Evolutionary conservation across 2,113 vertebrate species (phyloP).

Genomic region (Phaetusa simplex): DNA sequence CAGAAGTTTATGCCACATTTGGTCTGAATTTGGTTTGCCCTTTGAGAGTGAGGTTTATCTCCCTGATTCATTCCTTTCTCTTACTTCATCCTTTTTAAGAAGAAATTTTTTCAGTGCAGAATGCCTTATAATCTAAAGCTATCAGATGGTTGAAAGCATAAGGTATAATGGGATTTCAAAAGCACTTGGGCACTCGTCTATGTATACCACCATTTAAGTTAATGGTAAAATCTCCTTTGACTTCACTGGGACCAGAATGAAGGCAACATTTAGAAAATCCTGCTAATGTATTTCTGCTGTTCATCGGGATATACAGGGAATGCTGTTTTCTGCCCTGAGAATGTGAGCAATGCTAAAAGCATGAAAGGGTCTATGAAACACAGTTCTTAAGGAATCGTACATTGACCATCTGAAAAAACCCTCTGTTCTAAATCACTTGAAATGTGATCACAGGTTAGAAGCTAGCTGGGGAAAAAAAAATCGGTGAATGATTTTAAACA

Average conservation of each 20-base stretch:
- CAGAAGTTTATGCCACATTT: background rate
- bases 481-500: background rate
- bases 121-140: background rate
- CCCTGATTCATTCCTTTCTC: background rate
- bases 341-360: background rate
- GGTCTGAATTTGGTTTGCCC: slow-evolving; percentile 3
- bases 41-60: background rate
- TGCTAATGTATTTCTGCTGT: background rate
- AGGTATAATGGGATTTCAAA: background rate
- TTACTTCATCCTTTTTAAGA: slow-evolving; percentile 21
- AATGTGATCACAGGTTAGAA: slow-evolving; percentile 13
- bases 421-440: background rate
- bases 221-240: background rate
- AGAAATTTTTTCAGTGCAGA: background rate
- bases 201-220: background rate
- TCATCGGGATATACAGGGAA: background rate
- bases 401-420: background rate
- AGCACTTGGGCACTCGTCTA: background rate
- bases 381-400: background rate
- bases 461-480: background rate
- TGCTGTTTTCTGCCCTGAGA: background rate
- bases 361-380: background rate
- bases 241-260: background rate
- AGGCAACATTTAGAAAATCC: background rate
- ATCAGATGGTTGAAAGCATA: background rate